Evolutionary conservation across 2,888 invertebrate species (phyloP).

Genomic region (Eupithecia dodoneata): DNA sequence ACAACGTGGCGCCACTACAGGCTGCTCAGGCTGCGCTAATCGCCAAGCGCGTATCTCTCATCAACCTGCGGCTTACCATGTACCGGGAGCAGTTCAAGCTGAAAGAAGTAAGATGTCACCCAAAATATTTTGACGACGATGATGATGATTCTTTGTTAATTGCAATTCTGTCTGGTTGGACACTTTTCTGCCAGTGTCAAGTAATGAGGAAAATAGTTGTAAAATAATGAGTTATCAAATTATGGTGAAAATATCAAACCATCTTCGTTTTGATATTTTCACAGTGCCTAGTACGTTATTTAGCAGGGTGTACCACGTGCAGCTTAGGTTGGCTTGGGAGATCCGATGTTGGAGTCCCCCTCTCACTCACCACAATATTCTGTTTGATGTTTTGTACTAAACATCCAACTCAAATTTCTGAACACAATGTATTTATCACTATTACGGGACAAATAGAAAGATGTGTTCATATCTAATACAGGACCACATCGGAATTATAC

Average conservation of each 20-base stretch:
- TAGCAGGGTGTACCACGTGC: too few species aligned
- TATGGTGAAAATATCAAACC: too few species aligned
- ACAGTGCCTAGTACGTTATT: too few species aligned
- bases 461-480: not conserved
- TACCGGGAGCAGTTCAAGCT: constrained; percentile 90
- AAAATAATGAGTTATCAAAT: too few species aligned
- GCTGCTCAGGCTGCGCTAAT: constrained; percentile 94
- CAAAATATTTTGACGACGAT: not conserved
- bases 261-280: too few species aligned
- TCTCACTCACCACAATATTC: too few species aligned
- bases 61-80: constrained; percentile 90
- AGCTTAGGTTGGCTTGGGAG: too few species aligned
- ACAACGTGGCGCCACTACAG: constrained; percentile 94
- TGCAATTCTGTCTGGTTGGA: too few species aligned
- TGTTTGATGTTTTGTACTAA: not conserved
- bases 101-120: constrained; percentile 63
- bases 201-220: too few species aligned
- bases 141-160: too few species aligned
- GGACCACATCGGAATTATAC: not conserved
- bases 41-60: constrained; percentile 91
- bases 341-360: too few species aligned
- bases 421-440: not conserved
- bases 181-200: too few species aligned
- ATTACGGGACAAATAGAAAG: not conserved
- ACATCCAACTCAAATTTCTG: not conserved